Evolutionary conservation across 1,140 invertebrate genomes (phyloP).

Genomic region (Pemphigus obesinymphae): DNA sequence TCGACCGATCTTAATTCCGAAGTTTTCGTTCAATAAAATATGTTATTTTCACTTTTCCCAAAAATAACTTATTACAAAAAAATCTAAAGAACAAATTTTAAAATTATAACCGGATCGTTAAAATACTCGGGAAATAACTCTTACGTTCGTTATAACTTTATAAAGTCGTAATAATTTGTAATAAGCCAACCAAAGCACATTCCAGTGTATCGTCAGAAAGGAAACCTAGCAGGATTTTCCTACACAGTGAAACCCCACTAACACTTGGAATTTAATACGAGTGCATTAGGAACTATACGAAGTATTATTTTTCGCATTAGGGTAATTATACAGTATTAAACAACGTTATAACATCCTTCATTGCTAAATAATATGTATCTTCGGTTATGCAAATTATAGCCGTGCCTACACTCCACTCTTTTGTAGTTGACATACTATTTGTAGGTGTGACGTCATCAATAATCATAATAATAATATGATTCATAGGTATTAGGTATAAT

Average conservation of each 20-base stretch:
- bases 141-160: background rate
- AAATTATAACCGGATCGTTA: background rate
- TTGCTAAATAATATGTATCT: background rate
- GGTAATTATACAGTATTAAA: background rate
- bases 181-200: background rate
- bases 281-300: background rate
- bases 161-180: background rate
- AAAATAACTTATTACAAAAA: too few species aligned
- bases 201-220: background rate
- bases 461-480: too few species aligned
- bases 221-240: background rate
- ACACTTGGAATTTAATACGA: background rate
- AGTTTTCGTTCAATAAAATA: background rate
- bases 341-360: background rate
- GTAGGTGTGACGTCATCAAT: conserved; percentile 2
- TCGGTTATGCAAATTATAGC: background rate
- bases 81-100: background rate
- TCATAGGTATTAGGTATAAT: too few species aligned
- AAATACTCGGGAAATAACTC: background rate
- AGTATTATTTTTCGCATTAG: background rate
- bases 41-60: too few species aligned
- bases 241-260: background rate
- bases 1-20: background rate
- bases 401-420: background rate
- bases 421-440: background rate